These are phyloP conservation scores for Lasiurus cinereus DNA, from an alignment of 2,113 vertebrate species.

Conservation along the genomic window DNA sequence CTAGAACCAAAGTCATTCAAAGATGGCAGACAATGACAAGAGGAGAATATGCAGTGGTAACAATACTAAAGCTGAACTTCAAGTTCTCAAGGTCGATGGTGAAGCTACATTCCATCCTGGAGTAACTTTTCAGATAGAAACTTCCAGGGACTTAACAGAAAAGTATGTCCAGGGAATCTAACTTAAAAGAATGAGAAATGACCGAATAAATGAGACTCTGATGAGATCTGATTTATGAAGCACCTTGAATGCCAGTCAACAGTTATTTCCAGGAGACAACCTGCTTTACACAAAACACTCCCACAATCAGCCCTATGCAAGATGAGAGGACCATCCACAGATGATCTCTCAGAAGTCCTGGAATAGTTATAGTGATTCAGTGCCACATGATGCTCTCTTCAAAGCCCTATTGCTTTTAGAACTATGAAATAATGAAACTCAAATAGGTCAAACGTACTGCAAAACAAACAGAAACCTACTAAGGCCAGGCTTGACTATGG, in stretches of 20 bases:
- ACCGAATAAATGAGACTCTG: neutral
- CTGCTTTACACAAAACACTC: neutral
- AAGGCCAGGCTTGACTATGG: neutral
- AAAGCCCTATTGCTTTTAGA: neutral
- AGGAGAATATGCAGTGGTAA: neutral
- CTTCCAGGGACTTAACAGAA: neutral
- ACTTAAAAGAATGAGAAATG: neutral
- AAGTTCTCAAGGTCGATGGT: neutral
- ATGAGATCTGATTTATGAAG: constrained; percentile 1
- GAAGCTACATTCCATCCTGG: neutral
- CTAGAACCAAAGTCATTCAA: neutral
- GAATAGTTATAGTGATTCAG: neutral
- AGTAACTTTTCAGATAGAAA: neutral
- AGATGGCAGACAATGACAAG: constrained; percentile 10
- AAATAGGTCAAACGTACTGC: neutral
- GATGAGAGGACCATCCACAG: fast-evolving
- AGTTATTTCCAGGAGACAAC: neutral
- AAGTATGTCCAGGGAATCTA: neutral
- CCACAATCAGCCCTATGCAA: fast-evolving
- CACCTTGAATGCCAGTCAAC: neutral
- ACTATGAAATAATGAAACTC: neutral
- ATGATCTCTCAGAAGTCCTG: neutral
- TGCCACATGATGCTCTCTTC: neutral
- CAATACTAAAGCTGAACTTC: neutral
- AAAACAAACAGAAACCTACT: neutral